A percentile compares a stretch with the other conserved stretches of the same genome.
Evolutionary conservation across 2,888 invertebrate species (phyloP).

Genomic region (Cataglyphis livida): DNA sequence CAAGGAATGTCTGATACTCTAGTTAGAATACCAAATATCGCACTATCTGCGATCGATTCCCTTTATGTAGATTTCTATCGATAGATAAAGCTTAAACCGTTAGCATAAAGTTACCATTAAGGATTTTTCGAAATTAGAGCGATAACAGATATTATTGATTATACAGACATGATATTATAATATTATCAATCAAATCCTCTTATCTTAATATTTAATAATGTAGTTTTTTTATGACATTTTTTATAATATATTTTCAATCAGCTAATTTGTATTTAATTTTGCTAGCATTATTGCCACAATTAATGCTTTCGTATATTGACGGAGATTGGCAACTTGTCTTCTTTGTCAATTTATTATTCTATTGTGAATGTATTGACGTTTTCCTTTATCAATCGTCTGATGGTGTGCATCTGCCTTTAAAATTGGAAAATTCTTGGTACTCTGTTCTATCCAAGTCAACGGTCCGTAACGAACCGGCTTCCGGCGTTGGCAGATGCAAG

Average conservation of each 20-base stretch:
- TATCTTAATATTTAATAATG: not conserved
- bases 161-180: not conserved
- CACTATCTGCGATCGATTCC: constrained; percentile 17
- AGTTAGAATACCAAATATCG: constrained; percentile 29
- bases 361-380: not conserved
- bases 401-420: constrained; percentile 74
- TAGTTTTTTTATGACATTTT: not conserved
- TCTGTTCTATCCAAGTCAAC: constrained; percentile 56
- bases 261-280: not conserved
- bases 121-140: not conserved
- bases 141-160: not conserved
- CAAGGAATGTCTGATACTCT: constrained; percentile 3
- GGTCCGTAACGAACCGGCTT: constrained; percentile 65
- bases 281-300: not conserved
- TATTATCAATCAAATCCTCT: not conserved
- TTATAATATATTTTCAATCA: not conserved
- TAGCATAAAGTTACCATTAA: constrained; percentile 15
- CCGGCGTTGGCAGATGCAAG: constrained; percentile 56
- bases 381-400: not conserved
- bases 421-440: constrained; percentile 77
- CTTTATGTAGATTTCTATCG: constrained; percentile 10
- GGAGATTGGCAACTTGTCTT: not conserved
- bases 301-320: not conserved
- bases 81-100: not conserved
- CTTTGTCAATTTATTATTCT: constrained; percentile 36